Base-by-base conservation (phyloP, 2,888 invertebrate genomes). In the Tortrix viridana region DNA sequence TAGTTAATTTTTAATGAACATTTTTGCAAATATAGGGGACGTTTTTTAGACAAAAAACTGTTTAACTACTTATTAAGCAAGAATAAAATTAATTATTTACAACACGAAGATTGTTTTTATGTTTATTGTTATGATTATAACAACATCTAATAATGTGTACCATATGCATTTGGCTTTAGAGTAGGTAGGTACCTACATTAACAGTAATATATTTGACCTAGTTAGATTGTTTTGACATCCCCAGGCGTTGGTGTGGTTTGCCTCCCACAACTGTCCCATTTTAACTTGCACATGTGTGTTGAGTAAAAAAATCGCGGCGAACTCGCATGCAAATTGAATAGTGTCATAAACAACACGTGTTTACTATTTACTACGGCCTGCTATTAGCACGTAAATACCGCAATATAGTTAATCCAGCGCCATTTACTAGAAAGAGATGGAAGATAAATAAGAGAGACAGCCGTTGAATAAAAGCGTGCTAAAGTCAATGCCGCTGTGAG, bases 191-290 rank as follows among this genome's bases (percentile, higher is more conserved):
- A 49, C 26, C 32, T 12, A 37, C 9, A 12, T 41, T 41, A 38
- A 37, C 22, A 26, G 20, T 47, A 63, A 62, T 47, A 41, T 20
- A 55, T 49, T 12, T 63, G 65, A 61, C 60, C 56, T 58, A 55
- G 65, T 60, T 59, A 37, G 16, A 49, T 59, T 50, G 54, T 59
- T 60, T 57, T 65, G 52, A 54, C 63, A 59, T 60, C 19, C 71
- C 71, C 71, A 74, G 69, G 68, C 69, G 71, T 74, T 56, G 22
- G 49, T 47, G 38, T 46, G 55, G 65, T 54, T 58, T 57, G 63
- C 52, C 89, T 89, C 90, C 89, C 90, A 88, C 90, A 85, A 77
- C 80, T 85, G 85, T 84, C 81, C 88, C 72, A 86, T 86, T 88
- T 87, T 86, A 85, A 81, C 78, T 77, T 73, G 70, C 83, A 83